Evolutionary conservation across 1,140 invertebrate species (phyloP).

Genomic region (Zophobas atratus): DNA sequence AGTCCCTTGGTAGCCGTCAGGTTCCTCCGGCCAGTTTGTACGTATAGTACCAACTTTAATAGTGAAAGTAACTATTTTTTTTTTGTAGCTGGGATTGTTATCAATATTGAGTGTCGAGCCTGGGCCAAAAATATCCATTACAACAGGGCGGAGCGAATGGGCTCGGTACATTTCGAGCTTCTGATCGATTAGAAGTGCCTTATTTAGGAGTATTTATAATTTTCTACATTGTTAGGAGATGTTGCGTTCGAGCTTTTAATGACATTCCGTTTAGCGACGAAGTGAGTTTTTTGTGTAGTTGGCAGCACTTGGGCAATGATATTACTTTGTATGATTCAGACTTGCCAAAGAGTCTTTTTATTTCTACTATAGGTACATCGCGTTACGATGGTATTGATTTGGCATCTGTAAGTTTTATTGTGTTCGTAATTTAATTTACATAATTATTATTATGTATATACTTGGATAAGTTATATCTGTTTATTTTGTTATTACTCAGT

Average conservation of each 20-base stretch:
- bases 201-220: neutral
- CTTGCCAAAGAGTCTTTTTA: neutral
- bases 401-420: neutral
- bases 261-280: neutral
- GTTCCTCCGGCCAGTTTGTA: slow-evolving; percentile 83
- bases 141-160: slow-evolving; percentile 78
- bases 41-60: slow-evolving; percentile 66
- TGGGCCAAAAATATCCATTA: slow-evolving; percentile 92
- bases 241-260: neutral
- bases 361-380: no score
- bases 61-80: slow-evolving; percentile 44
- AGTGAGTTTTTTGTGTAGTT: neutral
- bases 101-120: slow-evolving; percentile 90
- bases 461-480: neutral
- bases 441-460: no score
- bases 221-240: neutral
- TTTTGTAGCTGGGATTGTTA: slow-evolving; percentile 77
- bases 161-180: slow-evolving; percentile 91
- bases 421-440: neutral
- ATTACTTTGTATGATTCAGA: neutral
- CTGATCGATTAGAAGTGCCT: slow-evolving; percentile 78
- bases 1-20: slow-evolving; percentile 91
- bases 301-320: neutral
- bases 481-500: slow-evolving; percentile 1
- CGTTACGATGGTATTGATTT: neutral